Base-by-base conservation (phyloP, 2,113 vertebrate genomes). In the Muntiacus muntjak region DNA sequence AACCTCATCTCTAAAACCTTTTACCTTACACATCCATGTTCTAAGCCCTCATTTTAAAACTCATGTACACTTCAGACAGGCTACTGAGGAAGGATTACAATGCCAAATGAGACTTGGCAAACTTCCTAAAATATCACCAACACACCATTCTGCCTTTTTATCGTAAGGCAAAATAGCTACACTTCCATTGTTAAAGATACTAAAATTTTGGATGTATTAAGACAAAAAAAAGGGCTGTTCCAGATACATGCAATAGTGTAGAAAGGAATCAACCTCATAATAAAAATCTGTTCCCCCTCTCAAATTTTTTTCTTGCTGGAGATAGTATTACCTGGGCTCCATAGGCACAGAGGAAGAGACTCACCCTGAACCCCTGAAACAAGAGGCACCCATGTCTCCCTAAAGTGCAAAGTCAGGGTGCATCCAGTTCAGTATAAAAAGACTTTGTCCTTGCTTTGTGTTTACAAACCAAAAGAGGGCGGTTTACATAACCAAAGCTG, bases 401-500 rank as follows among this genome's bases (percentile, higher is more conserved):
- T 28, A n/a, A 40, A 16, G 25, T 28, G 7, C 55, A 71, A 45
- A 74, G n/a, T 12, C 36, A 45, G 87, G 57, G 15, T 91, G 90
- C n/a, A 36, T 15, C 5, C 19, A 43, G 28, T 28, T 85, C 50
- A 57, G 33, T 87, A 88, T 40, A 45, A 90, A 87, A 91, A 81
- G 8, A 57, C 13, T 50, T 52, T 60, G 1, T 54, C 43, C 54
- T 58, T 43, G n/a, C 36, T 54, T 16, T 89, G 3, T 30, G 40
- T 91, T 94, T 71, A 84, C 91, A 76, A 96, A 90, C n/a, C 88
- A 83, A 89, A 92, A 78, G 54, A 60, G 10, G 30, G 60, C 52
- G 26, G 57, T 58, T 93, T 91, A 85, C 2, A 85, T 10, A 95
- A 93, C 25, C 78, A 90, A 93, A 55, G 26, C 52, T 76, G 52